These are phyloP conservation scores for Taxidea taxus DNA, from an alignment of 2,113 vertebrate genomes.

Conservation along the genomic window DNA sequence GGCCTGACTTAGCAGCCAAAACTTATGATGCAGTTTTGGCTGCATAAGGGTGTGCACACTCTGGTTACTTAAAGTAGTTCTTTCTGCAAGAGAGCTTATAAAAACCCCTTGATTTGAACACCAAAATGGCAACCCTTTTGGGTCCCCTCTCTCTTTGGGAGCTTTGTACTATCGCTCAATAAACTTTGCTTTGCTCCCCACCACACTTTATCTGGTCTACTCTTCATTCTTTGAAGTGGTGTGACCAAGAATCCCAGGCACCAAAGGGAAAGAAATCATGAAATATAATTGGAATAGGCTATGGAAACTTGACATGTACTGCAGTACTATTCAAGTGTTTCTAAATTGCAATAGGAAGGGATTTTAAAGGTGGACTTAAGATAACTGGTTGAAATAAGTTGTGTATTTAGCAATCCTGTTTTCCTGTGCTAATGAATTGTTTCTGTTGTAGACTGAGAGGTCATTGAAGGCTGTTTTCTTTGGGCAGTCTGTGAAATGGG, in stretches of 20 bases:
- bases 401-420: not conserved
- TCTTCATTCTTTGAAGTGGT: not conserved
- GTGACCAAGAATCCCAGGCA: not conserved
- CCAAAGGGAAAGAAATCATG: not conserved
- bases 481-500: not conserved
- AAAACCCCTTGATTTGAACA: not conserved
- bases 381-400: not conserved
- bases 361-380: not conserved
- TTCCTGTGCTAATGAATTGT: not conserved
- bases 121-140: not conserved
- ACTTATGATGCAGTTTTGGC: too few relatives aligned
- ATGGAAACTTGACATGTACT: not conserved
- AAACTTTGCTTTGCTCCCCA: not conserved
- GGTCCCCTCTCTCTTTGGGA: not conserved
- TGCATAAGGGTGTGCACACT: not conserved
- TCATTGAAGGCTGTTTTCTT: not conserved
- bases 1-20: not conserved
- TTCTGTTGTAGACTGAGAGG: not conserved
- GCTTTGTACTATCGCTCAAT: not conserved
- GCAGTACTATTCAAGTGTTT: not conserved
- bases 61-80: not conserved
- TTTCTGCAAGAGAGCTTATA: not conserved
- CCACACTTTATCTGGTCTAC: not conserved
- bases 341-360: not conserved
- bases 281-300: not conserved